Evolutionary conservation across 2,888 invertebrate genomes (phyloP), one percentile per base, ranked within the genome.

Genomic region (Hydraecia micacea): DNA sequence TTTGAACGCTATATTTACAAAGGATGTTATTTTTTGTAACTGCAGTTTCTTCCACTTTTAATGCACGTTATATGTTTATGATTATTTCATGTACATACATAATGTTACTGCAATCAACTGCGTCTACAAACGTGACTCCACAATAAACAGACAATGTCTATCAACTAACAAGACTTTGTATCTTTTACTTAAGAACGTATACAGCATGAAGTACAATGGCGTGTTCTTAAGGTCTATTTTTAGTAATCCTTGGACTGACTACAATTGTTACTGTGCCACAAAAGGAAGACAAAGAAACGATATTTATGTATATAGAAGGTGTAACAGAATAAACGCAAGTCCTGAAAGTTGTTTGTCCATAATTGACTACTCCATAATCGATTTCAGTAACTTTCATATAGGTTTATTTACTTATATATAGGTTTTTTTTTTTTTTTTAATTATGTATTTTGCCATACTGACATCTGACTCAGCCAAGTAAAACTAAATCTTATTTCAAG

Each of bases 191-290:
- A 36, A 72, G 32, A 73, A 68, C 74, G 15, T 72, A 75, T 69
- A 58, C 49, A 75, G 18, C 21, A 46, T 55, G 32, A 15, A 62
- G 63, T 75, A 86, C 77, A 82, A 87, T 83, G 58, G 78, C 77
- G 73, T 81, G 73, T 75, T 81, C 77, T 79, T 80, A 52, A 46
- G 73, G 75, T 83, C 83, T 89, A 88, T 88, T 89, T 88, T 82
- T 78, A 88, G 83, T 63, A 65, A 70, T 63, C 87, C 86, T 88
- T 88, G 87, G 86, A 86, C 86, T 68, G 39, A 55, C 74, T 74
- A 76, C 72, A 73, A 81, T 63, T 77, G 71, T 80, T 71, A 36
- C 73, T 75, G 32, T 49, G 76, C 39, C 28, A 71, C 62, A 70
- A 72, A 70, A 73, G 32, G 46, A 69, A 63, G 42, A n/a, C 75